Evolutionary conservation across 2,797 vertebrate species (phyloP).

Genomic region (Tympanoctomys barrerae): DNA sequence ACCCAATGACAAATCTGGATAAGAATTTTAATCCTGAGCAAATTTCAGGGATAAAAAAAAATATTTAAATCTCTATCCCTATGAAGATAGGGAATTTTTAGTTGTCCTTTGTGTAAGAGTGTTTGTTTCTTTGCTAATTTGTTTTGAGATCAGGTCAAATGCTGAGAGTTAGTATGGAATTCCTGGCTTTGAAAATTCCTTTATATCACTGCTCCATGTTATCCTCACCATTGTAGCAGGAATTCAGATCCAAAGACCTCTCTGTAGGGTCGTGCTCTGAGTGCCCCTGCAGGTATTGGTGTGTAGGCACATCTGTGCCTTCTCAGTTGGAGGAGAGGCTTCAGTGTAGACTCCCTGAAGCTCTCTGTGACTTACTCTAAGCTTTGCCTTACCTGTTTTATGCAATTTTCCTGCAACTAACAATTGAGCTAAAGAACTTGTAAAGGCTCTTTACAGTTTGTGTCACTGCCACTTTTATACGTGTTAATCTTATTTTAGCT

Average conservation of each 20-base stretch:
- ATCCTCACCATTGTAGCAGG: background rate
- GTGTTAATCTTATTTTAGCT: slow-evolving; percentile 13
- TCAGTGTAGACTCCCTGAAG: background rate
- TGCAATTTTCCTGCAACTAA: background rate
- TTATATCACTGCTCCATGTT: background rate
- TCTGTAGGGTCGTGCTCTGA: background rate
- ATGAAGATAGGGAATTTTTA: background rate
- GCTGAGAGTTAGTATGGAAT: background rate
- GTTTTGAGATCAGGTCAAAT: slow-evolving; percentile 23
- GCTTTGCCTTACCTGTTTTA: background rate
- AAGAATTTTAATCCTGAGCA: slow-evolving; percentile 58
- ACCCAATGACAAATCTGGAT: slow-evolving; percentile 45
- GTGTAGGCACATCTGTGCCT: background rate
- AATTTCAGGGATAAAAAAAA: slow-evolving; percentile 47
- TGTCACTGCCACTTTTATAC: background rate
- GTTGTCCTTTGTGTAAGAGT: background rate
- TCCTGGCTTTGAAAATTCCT: background rate
- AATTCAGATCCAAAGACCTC: background rate
- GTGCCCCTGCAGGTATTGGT: background rate
- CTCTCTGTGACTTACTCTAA: background rate
- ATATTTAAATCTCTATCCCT: background rate
- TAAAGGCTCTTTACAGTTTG: slow-evolving; percentile 26
- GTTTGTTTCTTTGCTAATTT: background rate
- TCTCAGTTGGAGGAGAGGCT: background rate
- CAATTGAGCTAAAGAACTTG: slow-evolving; percentile 23